phyloP scores from a whole-genome alignment of 1,140 invertebrate species.

The Ceratosolen fusciceps region DNA sequence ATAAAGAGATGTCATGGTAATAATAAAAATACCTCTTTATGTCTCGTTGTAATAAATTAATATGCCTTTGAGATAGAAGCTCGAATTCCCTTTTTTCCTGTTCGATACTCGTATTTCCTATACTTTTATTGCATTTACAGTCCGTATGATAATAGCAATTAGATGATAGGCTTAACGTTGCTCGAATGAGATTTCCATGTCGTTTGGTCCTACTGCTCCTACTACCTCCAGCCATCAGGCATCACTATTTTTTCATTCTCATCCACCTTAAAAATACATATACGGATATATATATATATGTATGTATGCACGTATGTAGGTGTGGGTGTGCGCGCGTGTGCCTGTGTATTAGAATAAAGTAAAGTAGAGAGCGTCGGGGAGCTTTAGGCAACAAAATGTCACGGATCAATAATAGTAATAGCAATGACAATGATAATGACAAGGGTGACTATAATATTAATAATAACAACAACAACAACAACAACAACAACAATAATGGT shows the following conservation, averaged over 20 bases:
- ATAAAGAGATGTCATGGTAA: neutral
- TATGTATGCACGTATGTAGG: too few species aligned
- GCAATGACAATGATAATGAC: too few species aligned
- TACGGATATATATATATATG: neutral
- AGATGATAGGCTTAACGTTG: constrained; percentile 54
- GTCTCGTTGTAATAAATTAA: constrained; percentile 58
- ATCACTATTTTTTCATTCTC: constrained; percentile 65
- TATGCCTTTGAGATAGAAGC: constrained; percentile 56
- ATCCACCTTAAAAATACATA: constrained; percentile 57
- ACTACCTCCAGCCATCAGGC: constrained; percentile 69
- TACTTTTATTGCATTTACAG: constrained; percentile 50
- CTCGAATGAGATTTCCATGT: constrained; percentile 65
- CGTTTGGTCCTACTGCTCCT: constrained; percentile 58
- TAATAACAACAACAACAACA: too few species aligned
- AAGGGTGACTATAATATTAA: too few species aligned
- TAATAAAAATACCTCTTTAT: constrained; percentile 64
- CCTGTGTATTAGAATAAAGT: too few species aligned
- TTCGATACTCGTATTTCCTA: constrained; percentile 57
- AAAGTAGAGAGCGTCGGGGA: too few species aligned
- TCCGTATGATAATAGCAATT: constrained; percentile 54
- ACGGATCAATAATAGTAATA: too few species aligned
- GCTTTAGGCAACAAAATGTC: too few species aligned
- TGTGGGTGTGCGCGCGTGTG: too few species aligned
- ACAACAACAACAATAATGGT: too few species aligned
- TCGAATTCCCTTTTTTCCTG: constrained; percentile 55